A percentile compares a stretch with the other conserved stretches of the same genome.
phyloP scores from a whole-genome alignment of 2,888 invertebrate species.

The Hemicrepidius hirtus region DNA sequence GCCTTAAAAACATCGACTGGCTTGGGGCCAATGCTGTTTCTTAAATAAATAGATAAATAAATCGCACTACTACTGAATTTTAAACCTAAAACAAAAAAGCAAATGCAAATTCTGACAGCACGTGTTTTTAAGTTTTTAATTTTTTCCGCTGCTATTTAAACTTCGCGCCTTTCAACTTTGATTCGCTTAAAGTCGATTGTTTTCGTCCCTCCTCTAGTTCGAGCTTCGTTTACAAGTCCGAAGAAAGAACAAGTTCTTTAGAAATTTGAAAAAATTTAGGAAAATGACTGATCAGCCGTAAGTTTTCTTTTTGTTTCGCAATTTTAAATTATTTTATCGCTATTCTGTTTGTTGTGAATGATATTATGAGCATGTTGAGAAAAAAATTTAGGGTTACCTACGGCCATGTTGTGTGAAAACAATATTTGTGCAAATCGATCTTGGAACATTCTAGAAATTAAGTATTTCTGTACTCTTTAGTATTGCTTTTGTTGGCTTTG shows the following conservation, averaged over 20 bases:
- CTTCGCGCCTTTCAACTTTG: not conserved
- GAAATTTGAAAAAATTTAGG: constrained; percentile 29
- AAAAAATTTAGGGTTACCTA: constrained; percentile 41
- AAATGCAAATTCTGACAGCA: not conserved
- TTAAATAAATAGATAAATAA: too few relatives aligned
- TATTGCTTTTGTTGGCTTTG: not conserved
- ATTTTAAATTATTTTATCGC: not conserved
- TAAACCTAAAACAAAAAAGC: too few relatives aligned
- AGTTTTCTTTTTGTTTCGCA: constrained; percentile 19
- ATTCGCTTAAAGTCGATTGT: constrained; percentile 18
- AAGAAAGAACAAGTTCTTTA: constrained; percentile 13
- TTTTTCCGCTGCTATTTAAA: not conserved
- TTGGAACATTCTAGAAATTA: constrained; percentile 47
- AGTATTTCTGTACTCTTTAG: not conserved
- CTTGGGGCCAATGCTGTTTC: too few relatives aligned
- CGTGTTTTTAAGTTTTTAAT: not conserved
- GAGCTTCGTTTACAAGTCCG: constrained; percentile 33
- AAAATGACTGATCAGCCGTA: constrained; percentile 53
- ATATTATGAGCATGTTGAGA: not conserved
- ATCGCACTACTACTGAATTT: too few relatives aligned
- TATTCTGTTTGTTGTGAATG: not conserved
- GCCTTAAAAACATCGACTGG: too few relatives aligned
- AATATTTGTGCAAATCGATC: constrained; percentile 49
- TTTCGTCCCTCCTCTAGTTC: constrained; percentile 21
- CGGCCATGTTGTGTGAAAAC: constrained; percentile 50